Evolutionary conservation across 1,140 invertebrate genomes (phyloP), one percentile per base, ranked within the genome.

Genomic region (Pseudoatta argentina): DNA sequence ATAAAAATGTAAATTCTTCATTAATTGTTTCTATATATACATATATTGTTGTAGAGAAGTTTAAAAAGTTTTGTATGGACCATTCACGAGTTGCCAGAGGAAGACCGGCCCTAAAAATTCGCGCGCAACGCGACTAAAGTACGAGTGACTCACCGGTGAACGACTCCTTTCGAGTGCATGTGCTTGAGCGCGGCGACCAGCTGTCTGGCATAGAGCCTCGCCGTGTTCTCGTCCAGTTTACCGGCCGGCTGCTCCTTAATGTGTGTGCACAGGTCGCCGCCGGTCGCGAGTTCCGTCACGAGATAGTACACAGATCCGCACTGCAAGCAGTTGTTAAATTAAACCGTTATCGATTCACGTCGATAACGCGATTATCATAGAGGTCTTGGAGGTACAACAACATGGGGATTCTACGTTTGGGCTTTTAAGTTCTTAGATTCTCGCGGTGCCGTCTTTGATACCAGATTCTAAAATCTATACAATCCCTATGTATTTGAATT

Each of bases 141-240:
- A 34, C 21, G 51, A 16, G 10, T 71, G 64, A 94, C 95, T 93
- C 94, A 97, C 97, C 97, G 96, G 94, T 97, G 97, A 75, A 97
- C 96, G 75, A 97, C 96, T 63, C 97, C 96, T 64, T 96, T 93
- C 34, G 96, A 96, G 92, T 97, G 97, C 95, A 97, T 96, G 92
- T 97, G 97, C 66, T 96, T 94, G 57, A 97, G 94, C 44, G 97
- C 97, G 16, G 97, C 97, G 8, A 96, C 96, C 53, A 97, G 95
- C 93, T 97, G 97, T 48, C 96, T 95, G 69, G 96, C 95, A 71
- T 96, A 97, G 1, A 94, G 93, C 69, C 96, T 95, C 7, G 97
- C 96, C 24, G 95, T 94, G 8, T 93, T 91, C 95, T 97, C 97
- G 53, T 96, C 95, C 83, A 97, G 95, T 18, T 96, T 96, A 8